Percentiles rank a stretch among this genome's conserved stretches.
Conservation (phyloP, 2,797 vertebrate species). For the Acanthiza pusilla region DNA sequence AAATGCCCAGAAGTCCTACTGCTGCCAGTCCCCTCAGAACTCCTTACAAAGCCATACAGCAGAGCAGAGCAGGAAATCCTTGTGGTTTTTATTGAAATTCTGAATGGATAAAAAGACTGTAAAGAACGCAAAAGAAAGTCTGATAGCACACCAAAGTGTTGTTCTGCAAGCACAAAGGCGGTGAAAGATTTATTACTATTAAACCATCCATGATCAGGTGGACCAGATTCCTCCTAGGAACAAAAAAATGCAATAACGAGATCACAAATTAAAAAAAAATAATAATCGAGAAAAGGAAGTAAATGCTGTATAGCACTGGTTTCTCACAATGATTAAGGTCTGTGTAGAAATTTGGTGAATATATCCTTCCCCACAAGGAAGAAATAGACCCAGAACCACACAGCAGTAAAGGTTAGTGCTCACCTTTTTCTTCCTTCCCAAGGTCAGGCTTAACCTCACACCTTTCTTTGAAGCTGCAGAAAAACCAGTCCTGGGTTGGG, state of each 20-base stretch:
- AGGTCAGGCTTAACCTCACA: not conserved
- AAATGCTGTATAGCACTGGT: not conserved
- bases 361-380: not conserved
- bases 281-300: not conserved
- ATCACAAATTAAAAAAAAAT: not conserved
- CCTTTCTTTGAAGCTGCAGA: not conserved
- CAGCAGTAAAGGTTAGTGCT: not conserved
- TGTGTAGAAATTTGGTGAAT: not conserved
- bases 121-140: not conserved
- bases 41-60: not conserved
- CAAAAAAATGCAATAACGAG: not conserved
- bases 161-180: not conserved
- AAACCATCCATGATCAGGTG: not conserved
- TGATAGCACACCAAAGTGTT: not conserved
- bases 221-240: not conserved
- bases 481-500: not conserved
- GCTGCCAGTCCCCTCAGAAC: not conserved
- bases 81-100: not conserved
- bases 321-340: not conserved
- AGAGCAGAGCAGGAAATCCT: not conserved
- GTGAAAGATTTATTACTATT: not conserved
- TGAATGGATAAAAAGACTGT: not conserved
- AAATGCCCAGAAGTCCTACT: not conserved
- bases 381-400: not conserved
- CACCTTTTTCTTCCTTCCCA: not conserved